These are phyloP conservation scores for Andrena dorsata DNA, from an alignment of 2,888 invertebrate species.

Conservation along the genomic window DNA sequence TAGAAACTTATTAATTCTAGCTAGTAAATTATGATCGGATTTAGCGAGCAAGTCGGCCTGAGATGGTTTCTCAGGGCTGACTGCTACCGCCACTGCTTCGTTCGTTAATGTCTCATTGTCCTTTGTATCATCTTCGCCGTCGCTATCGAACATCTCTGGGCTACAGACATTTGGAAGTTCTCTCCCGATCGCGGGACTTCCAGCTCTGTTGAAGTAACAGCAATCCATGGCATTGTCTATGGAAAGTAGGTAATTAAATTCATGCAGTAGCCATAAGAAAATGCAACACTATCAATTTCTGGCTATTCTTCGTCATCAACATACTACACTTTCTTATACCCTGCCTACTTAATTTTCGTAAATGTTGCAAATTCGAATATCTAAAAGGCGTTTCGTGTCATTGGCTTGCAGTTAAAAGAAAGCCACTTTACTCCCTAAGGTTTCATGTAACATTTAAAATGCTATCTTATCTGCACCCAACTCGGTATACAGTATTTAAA, in stretches of 20 bases:
- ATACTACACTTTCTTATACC: too few species aligned
- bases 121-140: constrained; percentile 74
- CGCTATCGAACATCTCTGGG: constrained; percentile 83
- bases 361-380: too few species aligned
- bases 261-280: not conserved
- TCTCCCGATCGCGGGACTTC: constrained; percentile 40
- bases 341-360: too few species aligned
- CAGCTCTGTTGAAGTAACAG: constrained; percentile 58
- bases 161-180: constrained; percentile 75
- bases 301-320: too few species aligned
- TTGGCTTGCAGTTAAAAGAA: not conserved
- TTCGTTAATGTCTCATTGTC: constrained; percentile 35
- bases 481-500: not conserved
- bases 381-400: not conserved
- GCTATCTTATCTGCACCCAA: not conserved
- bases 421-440: not conserved
- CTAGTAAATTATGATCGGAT: constrained; percentile 84
- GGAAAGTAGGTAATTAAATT: constrained; percentile 11
- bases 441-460: not conserved
- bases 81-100: constrained; percentile 7
- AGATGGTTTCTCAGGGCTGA: constrained; percentile 68
- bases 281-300: too few species aligned
- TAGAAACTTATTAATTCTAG: constrained; percentile 87
- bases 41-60: constrained; percentile 75
- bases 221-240: constrained; percentile 72